Evolutionary conservation across 2,797 vertebrate genomes (phyloP), one percentile per base, ranked within the genome.

Genomic region (Chloroceryle amazona): DNA sequence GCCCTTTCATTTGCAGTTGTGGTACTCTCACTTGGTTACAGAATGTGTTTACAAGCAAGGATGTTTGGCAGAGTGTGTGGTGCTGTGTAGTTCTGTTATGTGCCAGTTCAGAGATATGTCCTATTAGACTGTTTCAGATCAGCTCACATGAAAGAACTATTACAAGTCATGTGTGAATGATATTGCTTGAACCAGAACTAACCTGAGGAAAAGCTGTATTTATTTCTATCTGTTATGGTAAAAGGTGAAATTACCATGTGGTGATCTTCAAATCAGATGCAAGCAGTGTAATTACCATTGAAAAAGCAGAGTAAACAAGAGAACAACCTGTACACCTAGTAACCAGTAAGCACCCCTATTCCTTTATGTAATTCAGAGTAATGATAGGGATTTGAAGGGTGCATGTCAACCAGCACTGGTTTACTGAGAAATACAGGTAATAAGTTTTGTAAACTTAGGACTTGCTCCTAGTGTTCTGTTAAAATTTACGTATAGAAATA

Each of bases 151-250:
- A 52, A 86, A 72, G 21, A 83, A 51, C 39, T 55, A 4, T 33
- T 33, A 51, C 35, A 60, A 83, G 76, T 29, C 73, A 42, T 25
- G 26, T 83, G 58, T 83, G 81, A 76, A 60, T 55, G 21, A 47
- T 80, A 76, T 10, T 68, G 54, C 54, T 83, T 93, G 85, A 96
- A 86, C 39, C 60, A 83, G 49, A 86, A 37, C 22, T 86, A 91
- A 89, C 18, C 18, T 55, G n/a, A 60, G 2, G 3, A 80, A 75
- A 94, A 83, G 14, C 37, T 68, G 9, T 80, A 63, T 80, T 72
- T 91, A 67, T 80, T 93, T 89, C 54, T 54, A 68, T 26, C n/a
- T 63, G 1, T 41, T 71, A 58, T 3, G 17, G 26, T 33, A 86
- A 89, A 83, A 86, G 35, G 52, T 63, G 55, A 89, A 89, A 83